A percentile compares a stretch with the other conserved stretches of the same genome.
Conservation (phyloP, 2,888 invertebrate species). For the Herminia tarsipennalis region DNA sequence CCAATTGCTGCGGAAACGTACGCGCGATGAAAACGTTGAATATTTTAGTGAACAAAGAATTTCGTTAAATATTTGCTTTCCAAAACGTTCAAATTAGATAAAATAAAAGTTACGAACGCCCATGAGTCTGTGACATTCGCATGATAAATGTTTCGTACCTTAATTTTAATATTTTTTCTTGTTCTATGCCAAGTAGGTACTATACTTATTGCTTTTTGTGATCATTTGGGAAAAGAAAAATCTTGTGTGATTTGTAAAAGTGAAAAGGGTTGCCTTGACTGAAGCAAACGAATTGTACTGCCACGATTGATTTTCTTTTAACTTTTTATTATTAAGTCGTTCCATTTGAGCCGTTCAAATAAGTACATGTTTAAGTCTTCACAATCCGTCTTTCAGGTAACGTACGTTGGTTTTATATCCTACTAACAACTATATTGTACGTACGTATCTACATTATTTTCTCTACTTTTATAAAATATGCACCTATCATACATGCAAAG, state of each 20-base stretch:
- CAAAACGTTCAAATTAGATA: conserved; percentile 37
- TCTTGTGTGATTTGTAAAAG: conserved; percentile 32
- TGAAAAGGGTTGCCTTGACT: conserved; percentile 36
- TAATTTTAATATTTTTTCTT: conserved; percentile 23
- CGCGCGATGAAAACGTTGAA: conserved; percentile 41
- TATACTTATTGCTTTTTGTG: conserved; percentile 31
- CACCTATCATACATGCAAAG: no score
- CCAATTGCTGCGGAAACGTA: conserved; percentile 39
- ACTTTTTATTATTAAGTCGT: neutral
- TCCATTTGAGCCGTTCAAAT: no score
- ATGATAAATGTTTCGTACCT: conserved; percentile 29
- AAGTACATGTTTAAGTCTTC: no score
- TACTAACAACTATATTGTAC: no score
- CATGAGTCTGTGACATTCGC: conserved; percentile 19
- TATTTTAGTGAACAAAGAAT: conserved; percentile 42
- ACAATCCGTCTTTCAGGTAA: no score
- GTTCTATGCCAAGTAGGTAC: no score
- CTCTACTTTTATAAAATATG: no score
- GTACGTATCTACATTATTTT: no score
- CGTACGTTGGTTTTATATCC: no score
- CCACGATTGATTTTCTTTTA: conserved; percentile 1
- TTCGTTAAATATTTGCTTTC: conserved; percentile 38
- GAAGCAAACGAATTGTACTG: conserved; percentile 17
- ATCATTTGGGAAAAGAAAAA: conserved; percentile 26
- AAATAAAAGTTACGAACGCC: conserved; percentile 26